Base-by-base conservation (phyloP, 2,888 invertebrate genomes). In the Trypoxylon attenuatum region DNA sequence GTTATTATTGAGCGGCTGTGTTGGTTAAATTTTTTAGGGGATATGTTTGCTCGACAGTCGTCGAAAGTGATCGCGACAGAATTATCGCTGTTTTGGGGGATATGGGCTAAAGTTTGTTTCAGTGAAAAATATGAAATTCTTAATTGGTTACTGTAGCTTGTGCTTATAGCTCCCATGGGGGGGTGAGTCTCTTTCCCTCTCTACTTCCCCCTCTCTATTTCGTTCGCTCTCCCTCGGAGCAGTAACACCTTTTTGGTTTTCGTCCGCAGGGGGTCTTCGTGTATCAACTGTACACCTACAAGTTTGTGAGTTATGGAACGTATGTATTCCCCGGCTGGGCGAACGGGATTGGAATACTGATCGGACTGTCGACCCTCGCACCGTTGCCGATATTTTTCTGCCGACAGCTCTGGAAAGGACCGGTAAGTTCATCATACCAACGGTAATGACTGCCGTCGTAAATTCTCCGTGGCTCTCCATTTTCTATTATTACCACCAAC, bases 321-420 rank as follows among this genome's bases (percentile, higher is more conserved):
- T 92, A 94, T 77, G 82, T 84, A 6, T 95, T 94, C 84, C 94
- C 94, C 0, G 68, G 82, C 8, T 94, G 93, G 89, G 93, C 94
- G 10, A 91, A 93, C 70, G 84, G 88, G 0, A 82, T 94, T 22
- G 95, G 95, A 3, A 93, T 93, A 91, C 80, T 91, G 45, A 91
- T 95, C 54, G 93, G 94, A 0, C 69, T 92, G 1, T 88, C 92
- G 1, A 94, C 95, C 0, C 87, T 95, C 1, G 77, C 91, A 0
- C 90, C 94, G 1, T 90, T 96, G 79, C 92, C 94, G 0, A 82
- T 91, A 1, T 91, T 93, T 21, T 89, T 92, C 0, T 75, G 88
- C 15, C 87, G 88, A 66, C 88, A 89, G 69, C 77, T 90, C 0
- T 84, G 82, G 70, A 83, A 82, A 64, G 78, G 85, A 54, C 85